Base-by-base conservation (phyloP, 2,797 vertebrate species). In the Diceros bicornis region DNA sequence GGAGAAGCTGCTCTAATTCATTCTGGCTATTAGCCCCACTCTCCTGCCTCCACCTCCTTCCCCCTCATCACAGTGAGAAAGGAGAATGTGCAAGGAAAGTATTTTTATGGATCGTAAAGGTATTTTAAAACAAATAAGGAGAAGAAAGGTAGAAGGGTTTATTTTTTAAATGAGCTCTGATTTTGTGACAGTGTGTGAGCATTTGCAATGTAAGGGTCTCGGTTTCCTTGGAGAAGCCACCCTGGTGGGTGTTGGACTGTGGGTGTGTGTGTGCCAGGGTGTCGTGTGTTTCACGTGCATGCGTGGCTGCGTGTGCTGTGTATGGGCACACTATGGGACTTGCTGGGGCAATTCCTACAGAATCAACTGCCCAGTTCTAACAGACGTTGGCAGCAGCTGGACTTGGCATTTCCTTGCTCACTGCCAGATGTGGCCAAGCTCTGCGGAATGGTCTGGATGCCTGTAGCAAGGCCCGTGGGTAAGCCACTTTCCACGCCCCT, bases 31-130 rank as follows among this genome's bases (percentile, higher is more conserved):
- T 7, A 20, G 61, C 18, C 41, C 59, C 68, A 5, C 25, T 23
- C n/a, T 29, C 83, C 66, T 11, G 8, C 91, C 71, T 18, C 75
- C 75, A 16, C 79, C 62, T 71, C 88, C 25, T 52, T 25, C 86
- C 83, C 78, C 62, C 29, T 84, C 75, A 78, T 96, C 93, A 81
- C 69, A 41, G 52, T 57, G 90, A 98, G 92, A 96, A 92, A 98
- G 92, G 96, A 79, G 88, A 97, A 98, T 97, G 98, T 98, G 97
- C 96, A 96, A 98, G 98, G 98, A 75, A 85, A 97, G 92, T 99
- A 99, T 99, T 99, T 99, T 99, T 99, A 96, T 98, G 98, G 98
- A 93, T 97, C 97, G 86, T 97, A 99, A 98, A 98, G 98, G 98
- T 99, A 98, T 98, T 99, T 99, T 99, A 98, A 97, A 86, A 98